Evolutionary conservation across 2,888 invertebrate genomes (phyloP), one percentile per base, ranked within the genome.

Genomic region (Craniophora ligustri): DNA sequence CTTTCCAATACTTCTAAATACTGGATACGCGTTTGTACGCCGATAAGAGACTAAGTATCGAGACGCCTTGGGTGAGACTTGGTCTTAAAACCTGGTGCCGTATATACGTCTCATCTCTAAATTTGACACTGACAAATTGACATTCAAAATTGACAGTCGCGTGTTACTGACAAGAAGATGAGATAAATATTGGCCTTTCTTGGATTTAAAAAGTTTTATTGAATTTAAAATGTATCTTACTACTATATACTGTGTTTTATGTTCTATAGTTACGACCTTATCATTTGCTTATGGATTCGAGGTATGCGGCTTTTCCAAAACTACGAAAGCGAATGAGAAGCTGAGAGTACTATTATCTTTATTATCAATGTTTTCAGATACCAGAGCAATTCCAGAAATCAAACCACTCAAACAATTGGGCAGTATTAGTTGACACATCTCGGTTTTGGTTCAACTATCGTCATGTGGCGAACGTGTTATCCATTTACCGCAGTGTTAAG

Each of bases 371-470:
- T 67, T 82, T 67, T 59, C 64, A 93, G 93, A 89, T 95, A 68
- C 93, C 95, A 26, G 92, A 94, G 61, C 77, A 89, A 46, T 95
- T 95, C 68, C 90, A 90, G 38, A 94, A 95, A 81, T 95, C 95
- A 0, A 95, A 95, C 19, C 99, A 99, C 84, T 98, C 99, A 0
- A 99, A 99, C 85, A 99, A 99, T 88, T 99, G 99, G 99, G 99
- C 99, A 0, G 99, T 99, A 10, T 90, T 99, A 47, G 99, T 99
- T 0, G 99, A 99, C 87, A 99, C 99, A 0, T 99, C 99, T 0
- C 94, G 99, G 50, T 99, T 99, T 89, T 99, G 99, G 99, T 99
- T 99, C 85, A 99, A 99, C 88, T 99, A 99, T 87, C 95, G 99
- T 5, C 99, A 99, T 95, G 99, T 99, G 21, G 99, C 99, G 3